These are phyloP conservation scores for Venustoraphidia nigricollis DNA, from an alignment of 2,888 invertebrate species.

Conservation along the genomic window DNA sequence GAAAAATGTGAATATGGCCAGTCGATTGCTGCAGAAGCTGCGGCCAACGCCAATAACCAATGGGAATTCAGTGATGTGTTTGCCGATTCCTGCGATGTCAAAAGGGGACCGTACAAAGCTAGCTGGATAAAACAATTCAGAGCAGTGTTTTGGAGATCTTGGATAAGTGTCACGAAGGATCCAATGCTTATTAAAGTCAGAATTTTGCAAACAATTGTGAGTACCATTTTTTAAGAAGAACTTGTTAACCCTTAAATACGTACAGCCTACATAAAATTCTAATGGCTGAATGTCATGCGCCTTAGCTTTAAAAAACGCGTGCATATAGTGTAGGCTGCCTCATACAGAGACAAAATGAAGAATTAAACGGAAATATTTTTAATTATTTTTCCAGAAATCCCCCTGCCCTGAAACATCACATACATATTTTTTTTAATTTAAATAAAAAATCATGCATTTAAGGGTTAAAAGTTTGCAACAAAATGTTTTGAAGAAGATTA, in stretches of 20 bases:
- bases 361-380: too few relatives aligned
- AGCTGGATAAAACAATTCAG: conserved; percentile 78
- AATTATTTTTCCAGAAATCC: too few relatives aligned
- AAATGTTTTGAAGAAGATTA: background rate
- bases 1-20: conserved; percentile 46
- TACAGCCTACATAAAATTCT: too few relatives aligned
- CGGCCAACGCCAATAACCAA: conserved; percentile 24
- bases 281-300: too few relatives aligned
- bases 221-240: conserved; percentile 20
- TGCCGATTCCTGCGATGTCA: conserved; percentile 10
- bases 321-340: too few relatives aligned
- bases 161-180: conserved; percentile 77
- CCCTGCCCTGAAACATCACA: too few relatives aligned
- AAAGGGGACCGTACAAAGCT: conserved; percentile 52
- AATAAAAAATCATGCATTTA: too few relatives aligned
- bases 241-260: too few relatives aligned
- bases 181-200: conserved; percentile 82
- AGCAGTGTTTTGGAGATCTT: conserved; percentile 81
- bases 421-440: too few relatives aligned
- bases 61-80: background rate
- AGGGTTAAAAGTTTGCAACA: too few relatives aligned
- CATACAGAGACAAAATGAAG: too few relatives aligned
- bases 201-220: conserved; percentile 74
- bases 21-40: conserved; percentile 41
- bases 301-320: too few relatives aligned